phyloP scores from a whole-genome alignment of 1,140 invertebrate genomes.

The Calephelis virginiensis region DNA sequence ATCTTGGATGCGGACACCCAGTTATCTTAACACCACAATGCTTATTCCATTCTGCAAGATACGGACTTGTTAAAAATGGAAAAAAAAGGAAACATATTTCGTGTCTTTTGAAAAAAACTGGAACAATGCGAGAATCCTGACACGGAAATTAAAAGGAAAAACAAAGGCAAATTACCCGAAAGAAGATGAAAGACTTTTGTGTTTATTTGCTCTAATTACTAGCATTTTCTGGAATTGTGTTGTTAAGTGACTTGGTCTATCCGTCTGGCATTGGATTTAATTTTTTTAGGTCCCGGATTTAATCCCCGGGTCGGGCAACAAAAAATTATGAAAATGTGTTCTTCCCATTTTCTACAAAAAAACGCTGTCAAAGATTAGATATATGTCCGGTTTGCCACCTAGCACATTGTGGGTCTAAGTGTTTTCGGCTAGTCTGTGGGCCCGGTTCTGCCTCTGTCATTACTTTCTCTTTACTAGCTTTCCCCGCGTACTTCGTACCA shows the following conservation, averaged over 20 bases:
- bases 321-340: no score
- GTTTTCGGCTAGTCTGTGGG: no score
- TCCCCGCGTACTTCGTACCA: no score
- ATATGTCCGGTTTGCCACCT: no score
- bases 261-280: no score
- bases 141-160: constrained; percentile 67
- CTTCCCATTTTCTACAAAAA: no score
- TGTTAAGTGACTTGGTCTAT: not conserved
- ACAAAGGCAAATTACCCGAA: constrained; percentile 66
- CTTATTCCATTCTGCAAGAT: constrained; percentile 30
- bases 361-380: no score
- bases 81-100: constrained; percentile 51
- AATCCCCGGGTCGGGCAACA: no score
- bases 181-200: constrained; percentile 43
- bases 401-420: no score
- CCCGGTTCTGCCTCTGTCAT: no score
- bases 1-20: constrained; percentile 18
- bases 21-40: constrained; percentile 31
- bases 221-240: constrained; percentile 35
- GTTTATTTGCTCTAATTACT: constrained; percentile 52
- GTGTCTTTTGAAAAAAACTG: constrained; percentile 38
- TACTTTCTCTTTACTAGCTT: no score
- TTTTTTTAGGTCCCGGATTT: no score
- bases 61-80: constrained; percentile 31
- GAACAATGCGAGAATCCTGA: constrained; percentile 59